Percentiles rank a stretch among this genome's conserved stretches.
Evolutionary conservation across 2,797 vertebrate species (phyloP).

Genomic region (Etheostoma perlongum): DNA sequence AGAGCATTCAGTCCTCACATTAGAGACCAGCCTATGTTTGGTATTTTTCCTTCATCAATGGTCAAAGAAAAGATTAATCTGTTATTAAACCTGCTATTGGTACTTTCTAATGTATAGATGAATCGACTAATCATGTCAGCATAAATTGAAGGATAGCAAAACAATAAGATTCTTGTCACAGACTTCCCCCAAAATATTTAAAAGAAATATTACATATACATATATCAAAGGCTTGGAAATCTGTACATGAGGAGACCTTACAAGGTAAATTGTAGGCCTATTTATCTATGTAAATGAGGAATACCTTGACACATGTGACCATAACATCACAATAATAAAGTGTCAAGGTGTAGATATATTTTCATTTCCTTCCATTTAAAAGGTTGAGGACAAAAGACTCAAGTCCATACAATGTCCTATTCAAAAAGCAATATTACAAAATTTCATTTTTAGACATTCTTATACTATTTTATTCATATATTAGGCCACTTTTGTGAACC

Average conservation of each 20-base stretch:
- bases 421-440: too few relatives aligned
- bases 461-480: too few relatives aligned
- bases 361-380: background rate
- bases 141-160: background rate
- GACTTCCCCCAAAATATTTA: too few relatives aligned
- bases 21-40: background rate
- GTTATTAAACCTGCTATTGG: background rate
- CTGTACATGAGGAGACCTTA: background rate
- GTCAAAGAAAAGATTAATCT: background rate
- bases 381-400: too few relatives aligned
- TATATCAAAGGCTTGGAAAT: background rate
- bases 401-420: too few relatives aligned
- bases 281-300: background rate
- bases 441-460: too few relatives aligned
- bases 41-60: background rate
- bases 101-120: background rate
- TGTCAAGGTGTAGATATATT: background rate
- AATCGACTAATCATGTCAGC: background rate
- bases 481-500: too few relatives aligned
- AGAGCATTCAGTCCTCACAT: background rate
- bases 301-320: background rate
- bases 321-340: too few relatives aligned
- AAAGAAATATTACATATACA: background rate
- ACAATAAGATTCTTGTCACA: background rate
- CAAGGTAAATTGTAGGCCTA: background rate